These are phyloP conservation scores for Odocoileus virginianus DNA, from an alignment of 2,113 vertebrate genomes.

Conservation along the genomic window DNA sequence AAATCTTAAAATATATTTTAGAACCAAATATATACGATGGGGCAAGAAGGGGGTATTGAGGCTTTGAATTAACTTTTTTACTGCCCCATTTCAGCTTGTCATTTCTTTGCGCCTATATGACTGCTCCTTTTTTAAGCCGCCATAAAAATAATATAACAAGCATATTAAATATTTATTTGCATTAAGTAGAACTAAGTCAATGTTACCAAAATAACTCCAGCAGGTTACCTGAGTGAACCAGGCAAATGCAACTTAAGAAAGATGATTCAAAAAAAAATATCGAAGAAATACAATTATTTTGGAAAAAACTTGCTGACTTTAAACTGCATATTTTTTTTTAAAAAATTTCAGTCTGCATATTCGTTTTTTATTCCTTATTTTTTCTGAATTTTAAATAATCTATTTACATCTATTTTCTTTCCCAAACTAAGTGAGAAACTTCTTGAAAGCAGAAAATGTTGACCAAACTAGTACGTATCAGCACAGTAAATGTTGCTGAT, in stretches of 20 bases:
- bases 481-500: not conserved
- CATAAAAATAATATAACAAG: not conserved
- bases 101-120: not conserved
- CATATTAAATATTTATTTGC: not conserved
- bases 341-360: not conserved
- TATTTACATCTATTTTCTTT: not conserved
- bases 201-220: not conserved
- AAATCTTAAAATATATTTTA: not conserved
- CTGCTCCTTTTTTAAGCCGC: not conserved
- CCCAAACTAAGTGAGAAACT: not conserved
- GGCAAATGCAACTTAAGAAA: not conserved
- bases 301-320: not conserved
- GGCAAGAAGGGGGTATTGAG: not conserved
- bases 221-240: not conserved
- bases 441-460: not conserved
- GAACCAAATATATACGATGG: not conserved
- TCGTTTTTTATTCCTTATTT: not conserved
- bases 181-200: not conserved
- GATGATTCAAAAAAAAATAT: not conserved
- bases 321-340: not conserved
- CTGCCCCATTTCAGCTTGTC: not conserved
- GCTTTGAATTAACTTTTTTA: not conserved
- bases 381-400: not conserved
- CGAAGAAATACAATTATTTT: slow-evolving; percentile 14
- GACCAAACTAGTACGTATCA: not conserved